phyloP scores from a whole-genome alignment of 2,888 invertebrate species.

The Agrenia bidenticulata region DNA sequence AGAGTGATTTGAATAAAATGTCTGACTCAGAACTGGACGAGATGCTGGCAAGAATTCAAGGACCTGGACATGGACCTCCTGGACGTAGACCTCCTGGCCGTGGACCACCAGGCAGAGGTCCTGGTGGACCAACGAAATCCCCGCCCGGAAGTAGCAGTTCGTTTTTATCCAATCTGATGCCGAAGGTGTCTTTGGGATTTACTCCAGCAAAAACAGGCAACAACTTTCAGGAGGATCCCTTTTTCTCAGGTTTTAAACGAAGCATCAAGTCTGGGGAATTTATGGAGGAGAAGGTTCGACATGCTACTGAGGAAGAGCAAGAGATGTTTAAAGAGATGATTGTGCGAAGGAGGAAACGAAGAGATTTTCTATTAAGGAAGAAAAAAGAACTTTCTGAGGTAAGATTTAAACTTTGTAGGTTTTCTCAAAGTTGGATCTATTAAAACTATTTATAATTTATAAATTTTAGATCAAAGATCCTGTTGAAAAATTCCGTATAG shows the following conservation, averaged over 20 bases:
- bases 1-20: not conserved
- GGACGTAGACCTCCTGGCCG: not conserved
- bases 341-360: slow-evolving; percentile 15
- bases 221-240: slow-evolving; percentile 44
- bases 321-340: slow-evolving; percentile 17
- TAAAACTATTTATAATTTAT: no score
- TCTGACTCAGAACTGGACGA: slow-evolving; percentile 10
- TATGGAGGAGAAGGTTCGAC: not conserved
- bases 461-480: slow-evolving; percentile 33
- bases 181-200: slow-evolving; percentile 34
- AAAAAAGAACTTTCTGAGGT: slow-evolving; percentile 25
- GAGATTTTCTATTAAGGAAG: slow-evolving; percentile 24
- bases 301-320: slow-evolving; percentile 1
- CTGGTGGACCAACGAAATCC: slow-evolving; percentile 3
- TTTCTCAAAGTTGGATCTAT: slow-evolving; percentile 2
- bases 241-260: slow-evolving; percentile 43
- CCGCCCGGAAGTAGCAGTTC: not conserved
- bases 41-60: not conserved
- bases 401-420: slow-evolving; percentile 4
- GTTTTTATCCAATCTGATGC: slow-evolving; percentile 21
- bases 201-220: slow-evolving; percentile 15
- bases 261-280: slow-evolving; percentile 20
- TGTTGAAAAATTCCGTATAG: slow-evolving; percentile 38
- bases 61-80: not conserved
- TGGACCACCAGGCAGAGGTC: not conserved